A percentile compares a stretch with the other conserved stretches of the same genome.
phyloP scores from a whole-genome alignment of 2,888 invertebrate species.

The Drosophila quinaria region DNA sequence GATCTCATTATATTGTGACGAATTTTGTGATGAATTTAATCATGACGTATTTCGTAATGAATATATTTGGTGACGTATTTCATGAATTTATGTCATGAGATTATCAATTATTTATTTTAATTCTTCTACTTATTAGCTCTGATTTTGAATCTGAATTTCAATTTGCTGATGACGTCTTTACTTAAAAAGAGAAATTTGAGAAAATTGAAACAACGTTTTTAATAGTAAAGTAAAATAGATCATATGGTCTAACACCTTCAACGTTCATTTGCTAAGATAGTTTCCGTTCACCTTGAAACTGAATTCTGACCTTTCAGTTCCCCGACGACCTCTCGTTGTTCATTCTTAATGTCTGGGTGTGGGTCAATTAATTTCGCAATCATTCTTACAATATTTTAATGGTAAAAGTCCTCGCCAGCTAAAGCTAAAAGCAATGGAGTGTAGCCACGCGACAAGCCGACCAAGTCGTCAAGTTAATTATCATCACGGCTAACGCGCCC shows the following conservation, averaged over 20 bases:
- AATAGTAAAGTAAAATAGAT: neutral
- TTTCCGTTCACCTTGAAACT: slow-evolving; percentile 42
- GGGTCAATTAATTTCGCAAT: slow-evolving; percentile 14
- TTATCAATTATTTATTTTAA: neutral
- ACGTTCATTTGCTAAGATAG: slow-evolving; percentile 10
- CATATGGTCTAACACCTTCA: slow-evolving; percentile 17
- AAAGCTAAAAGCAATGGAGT: slow-evolving; percentile 56
- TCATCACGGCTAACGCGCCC: slow-evolving; percentile 68
- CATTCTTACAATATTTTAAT: slow-evolving; percentile 22
- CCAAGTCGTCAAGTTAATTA: slow-evolving; percentile 67
- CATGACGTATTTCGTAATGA: neutral
- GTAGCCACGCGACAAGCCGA: slow-evolving; percentile 71
- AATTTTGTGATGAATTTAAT: neutral
- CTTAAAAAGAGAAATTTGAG: neutral
- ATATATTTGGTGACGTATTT: neutral
- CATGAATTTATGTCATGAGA: neutral
- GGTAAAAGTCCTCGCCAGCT: slow-evolving; percentile 15
- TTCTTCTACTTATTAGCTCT: neutral
- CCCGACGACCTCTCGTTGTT: neutral
- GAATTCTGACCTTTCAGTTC: slow-evolving; percentile 41
- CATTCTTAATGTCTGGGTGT: slow-evolving; percentile 34
- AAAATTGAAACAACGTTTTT: neutral
- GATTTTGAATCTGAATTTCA: no score
- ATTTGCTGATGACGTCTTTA: neutral
- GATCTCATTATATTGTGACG: slow-evolving; percentile 6